Base-by-base conservation (phyloP, 2,113 vertebrate species). In the Platysternon megacephalum region DNA sequence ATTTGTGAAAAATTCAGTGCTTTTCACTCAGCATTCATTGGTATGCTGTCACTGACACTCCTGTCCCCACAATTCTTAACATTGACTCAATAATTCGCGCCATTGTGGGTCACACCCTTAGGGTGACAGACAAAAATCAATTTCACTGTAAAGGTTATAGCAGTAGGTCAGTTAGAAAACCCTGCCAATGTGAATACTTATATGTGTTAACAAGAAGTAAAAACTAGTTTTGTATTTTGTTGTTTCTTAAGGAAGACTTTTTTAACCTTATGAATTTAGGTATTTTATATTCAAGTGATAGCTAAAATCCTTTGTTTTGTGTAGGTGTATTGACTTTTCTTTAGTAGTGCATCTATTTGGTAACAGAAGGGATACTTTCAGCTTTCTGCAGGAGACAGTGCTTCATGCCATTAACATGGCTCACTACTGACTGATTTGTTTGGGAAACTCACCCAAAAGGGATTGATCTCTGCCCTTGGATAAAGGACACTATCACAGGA, bases 391-490 rank as follows among this genome's bases (percentile, higher is more conserved):
- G 79, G 91, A 48, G 84, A 61, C 85, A 56, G 46, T 76, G 82
- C 29, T 72, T 87, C 90, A n/a, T 92, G 93, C 90, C 35, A 19
- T 92, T 94, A 95, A 82, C 52, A 85, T 83, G 87, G 42, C 84
- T 84, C 72, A 85, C 87, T 53, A 32, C 86, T 82, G 91, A 61
- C 82, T 85, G 14, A 17, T 58, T 90, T 61, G 58, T 78, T 92
- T 94, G 95, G 58, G 91, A 86, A 96, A 84, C 91, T 90, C 91
- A 80, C 78, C 72, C 65, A 91, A 93, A 95, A 94, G 93, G 29
- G 93, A 79, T 32, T 88, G 79, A 79, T 94, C 81, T 56, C 96
- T 97, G 96, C 88, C 97, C 97, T 98, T 97, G 97, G 94, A 61
- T 85, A 96, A 91, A 97, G 97, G 97, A 86, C 96, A 35, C 82